Evolutionary conservation across 1,140 invertebrate genomes (phyloP), one percentile per base, ranked within the genome.

Genomic region (Sycophila sp.): DNA sequence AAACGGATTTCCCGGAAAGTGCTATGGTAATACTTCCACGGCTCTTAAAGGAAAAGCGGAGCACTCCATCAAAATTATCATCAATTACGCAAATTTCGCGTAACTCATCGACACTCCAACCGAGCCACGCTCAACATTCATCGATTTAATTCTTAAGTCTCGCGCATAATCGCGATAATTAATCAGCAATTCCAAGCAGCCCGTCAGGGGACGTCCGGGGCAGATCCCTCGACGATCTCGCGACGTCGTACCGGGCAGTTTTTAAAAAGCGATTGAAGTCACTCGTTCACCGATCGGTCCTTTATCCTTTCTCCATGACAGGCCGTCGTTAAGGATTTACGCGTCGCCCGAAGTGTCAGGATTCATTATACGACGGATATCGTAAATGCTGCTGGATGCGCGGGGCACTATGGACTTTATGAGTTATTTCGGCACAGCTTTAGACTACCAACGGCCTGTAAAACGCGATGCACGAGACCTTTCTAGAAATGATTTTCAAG

Each of bases 141-240:
- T 49, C 40, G 26, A 59, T 59, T 68, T 68, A 8, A 32, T 40
- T 40, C n/a, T 1, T 11, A 6, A 47, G 36, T 40, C 24, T 34
- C 30, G 15, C 38, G 47, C 19, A 69, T 49, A 60, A 51, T 36
- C 26, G n/a, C n/a, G 15, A 6, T 51, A 40, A 69, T 69, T 60
- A 60, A 69, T 69, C 53, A 69, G 56, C 66, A 62, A 69, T 69
- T 62, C 66, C 32, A 62, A 69, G n/a, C 42, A 26, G n/a, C 34
- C 13, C 19, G n/a, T n/a, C n/a, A n/a, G 42, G n/a, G 5, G 42
- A 40, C 45, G 45, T 60, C 42, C 51, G 62, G 53, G 56, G 24
- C 32, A 17, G 2, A 32, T 26, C 28, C 19, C n/a, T 13, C 4
- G 36, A 26, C 19, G 51, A 32, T 45, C 36, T 8, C 15, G 0